A percentile compares a stretch with the other conserved stretches of the same genome.
phyloP scores from a whole-genome alignment of 1,140 invertebrate species.

The Drosophila sucinea region DNA sequence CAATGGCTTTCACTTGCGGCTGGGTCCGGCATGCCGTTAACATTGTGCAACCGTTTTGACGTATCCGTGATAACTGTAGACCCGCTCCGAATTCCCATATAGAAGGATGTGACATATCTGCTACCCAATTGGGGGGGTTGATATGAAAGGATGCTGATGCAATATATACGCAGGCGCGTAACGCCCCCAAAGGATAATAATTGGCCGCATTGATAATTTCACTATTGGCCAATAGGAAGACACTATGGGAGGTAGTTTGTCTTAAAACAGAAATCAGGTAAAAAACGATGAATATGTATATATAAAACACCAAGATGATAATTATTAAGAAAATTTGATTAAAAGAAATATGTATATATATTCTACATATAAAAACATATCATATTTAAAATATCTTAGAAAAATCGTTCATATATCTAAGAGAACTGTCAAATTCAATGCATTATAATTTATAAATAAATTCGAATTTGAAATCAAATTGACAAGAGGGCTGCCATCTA shows the following conservation, averaged over 20 bases:
- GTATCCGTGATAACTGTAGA: constrained; percentile 64
- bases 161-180: constrained; percentile 48
- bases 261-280: background rate
- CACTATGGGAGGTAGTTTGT: constrained; percentile 26
- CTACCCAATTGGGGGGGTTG: constrained; percentile 40
- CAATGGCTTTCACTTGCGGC: constrained; percentile 53
- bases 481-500: background rate
- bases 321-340: too few relatives aligned
- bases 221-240: constrained; percentile 39
- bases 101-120: constrained; percentile 31
- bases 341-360: too few relatives aligned
- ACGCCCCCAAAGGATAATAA: constrained; percentile 44
- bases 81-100: constrained; percentile 15
- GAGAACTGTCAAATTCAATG: background rate
- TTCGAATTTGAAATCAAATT: constrained; percentile 3
- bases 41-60: constrained; percentile 51
- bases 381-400: too few relatives aligned
- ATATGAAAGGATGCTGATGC: constrained; percentile 49
- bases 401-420: too few relatives aligned
- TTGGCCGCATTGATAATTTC: constrained; percentile 34
- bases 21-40: constrained; percentile 64
- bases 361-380: too few relatives aligned
- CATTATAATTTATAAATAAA: background rate
- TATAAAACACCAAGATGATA: background rate
- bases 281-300: constrained; percentile 1